Evolutionary conservation across 2,113 vertebrate species (phyloP).

Genomic region (Callopanchax toddi): DNA sequence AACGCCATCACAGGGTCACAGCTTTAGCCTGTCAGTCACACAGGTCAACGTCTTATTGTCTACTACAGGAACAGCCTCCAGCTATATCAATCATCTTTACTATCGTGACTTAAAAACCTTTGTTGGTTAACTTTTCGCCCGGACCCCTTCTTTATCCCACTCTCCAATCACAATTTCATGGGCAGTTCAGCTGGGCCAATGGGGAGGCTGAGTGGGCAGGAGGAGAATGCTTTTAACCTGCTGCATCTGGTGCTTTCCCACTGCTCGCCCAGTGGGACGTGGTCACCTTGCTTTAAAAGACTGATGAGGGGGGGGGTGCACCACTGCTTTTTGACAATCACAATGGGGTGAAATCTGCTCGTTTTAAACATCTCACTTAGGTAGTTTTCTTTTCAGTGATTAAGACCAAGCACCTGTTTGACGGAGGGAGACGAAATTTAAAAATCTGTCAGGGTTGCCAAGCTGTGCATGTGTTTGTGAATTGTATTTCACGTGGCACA

Average conservation of each 20-base stretch:
- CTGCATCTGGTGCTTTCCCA: conserved; percentile 82
- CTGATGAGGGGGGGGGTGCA: conserved; percentile 66
- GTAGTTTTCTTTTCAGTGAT: conserved; percentile 76
- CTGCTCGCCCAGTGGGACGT: conserved; percentile 81
- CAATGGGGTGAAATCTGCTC: conserved; percentile 79
- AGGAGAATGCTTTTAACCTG: conserved; percentile 84
- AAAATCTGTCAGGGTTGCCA: conserved; percentile 31
- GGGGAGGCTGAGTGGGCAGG: conserved; percentile 75
- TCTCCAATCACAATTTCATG: conserved; percentile 83
- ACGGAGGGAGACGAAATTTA: conserved; percentile 43
- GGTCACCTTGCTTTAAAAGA: conserved; percentile 84
- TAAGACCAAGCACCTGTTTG: conserved; percentile 76
- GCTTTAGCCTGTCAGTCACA: conserved; percentile 76
- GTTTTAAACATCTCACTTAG: conserved; percentile 79
- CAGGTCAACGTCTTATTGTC: conserved; percentile 61
- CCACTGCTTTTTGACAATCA: conserved; percentile 70
- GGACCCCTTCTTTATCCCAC: conserved; percentile 69
- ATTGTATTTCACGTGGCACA: conserved; percentile 1
- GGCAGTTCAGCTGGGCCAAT: conserved; percentile 78
- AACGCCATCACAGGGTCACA: conserved; percentile 67
- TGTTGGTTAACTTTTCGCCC: conserved; percentile 75
- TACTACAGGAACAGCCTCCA: conserved; percentile 79
- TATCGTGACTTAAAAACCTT: conserved; percentile 82
- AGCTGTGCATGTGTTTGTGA: conserved; percentile 12
- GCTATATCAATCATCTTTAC: conserved; percentile 83